Percentiles rank a stretch among this genome's conserved stretches.
These are phyloP conservation scores for Pyrocephalus nanus DNA, from an alignment of 2,797 vertebrate species.

Conservation along the genomic window DNA sequence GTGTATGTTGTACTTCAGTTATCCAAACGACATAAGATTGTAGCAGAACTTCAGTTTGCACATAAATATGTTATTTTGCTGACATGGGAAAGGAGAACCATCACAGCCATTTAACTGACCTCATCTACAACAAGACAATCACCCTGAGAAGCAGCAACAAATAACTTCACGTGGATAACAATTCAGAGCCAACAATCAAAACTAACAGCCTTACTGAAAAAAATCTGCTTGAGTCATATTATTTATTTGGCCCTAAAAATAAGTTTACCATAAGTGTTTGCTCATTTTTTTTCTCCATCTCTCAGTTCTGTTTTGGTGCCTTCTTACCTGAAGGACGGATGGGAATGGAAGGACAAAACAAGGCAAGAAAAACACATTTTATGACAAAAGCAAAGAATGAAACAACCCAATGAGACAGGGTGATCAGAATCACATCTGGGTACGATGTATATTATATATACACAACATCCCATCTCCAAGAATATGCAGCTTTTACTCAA, in stretches of 20 bases:
- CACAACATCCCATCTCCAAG: background rate
- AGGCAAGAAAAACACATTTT: background rate
- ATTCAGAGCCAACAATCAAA: background rate
- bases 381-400: background rate
- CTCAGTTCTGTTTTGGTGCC: background rate
- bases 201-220: background rate
- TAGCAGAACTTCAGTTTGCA: background rate
- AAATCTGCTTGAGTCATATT: background rate
- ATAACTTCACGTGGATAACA: background rate
- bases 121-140: background rate
- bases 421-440: background rate
- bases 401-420: background rate
- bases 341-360: background rate
- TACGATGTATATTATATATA: background rate
- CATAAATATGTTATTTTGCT: background rate
- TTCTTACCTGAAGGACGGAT: background rate
- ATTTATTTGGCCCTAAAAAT: background rate
- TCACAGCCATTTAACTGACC: background rate
- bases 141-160: background rate
- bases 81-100: background rate
- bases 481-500: background rate
- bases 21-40: background rate
- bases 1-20: background rate
- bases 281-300: background rate
- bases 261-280: background rate